Percentiles rank a stretch among this genome's conserved stretches.
Conservation (phyloP, 2,888 invertebrate genomes). For the Nephrotoma guestfalica region DNA sequence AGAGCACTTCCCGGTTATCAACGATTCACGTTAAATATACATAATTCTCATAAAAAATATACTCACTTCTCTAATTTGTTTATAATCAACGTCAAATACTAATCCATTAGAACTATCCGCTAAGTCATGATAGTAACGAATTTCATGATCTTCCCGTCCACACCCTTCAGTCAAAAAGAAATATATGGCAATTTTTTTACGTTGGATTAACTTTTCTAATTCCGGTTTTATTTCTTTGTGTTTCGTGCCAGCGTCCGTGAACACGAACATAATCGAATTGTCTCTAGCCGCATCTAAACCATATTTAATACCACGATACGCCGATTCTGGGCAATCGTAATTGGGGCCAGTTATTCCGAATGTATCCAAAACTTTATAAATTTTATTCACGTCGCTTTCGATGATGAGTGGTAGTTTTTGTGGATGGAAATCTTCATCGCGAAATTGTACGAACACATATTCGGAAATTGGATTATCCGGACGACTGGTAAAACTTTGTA, state of each 20-base stretch:
- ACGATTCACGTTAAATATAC: no score
- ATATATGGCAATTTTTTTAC: neutral
- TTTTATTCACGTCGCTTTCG: neutral
- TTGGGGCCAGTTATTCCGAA: neutral
- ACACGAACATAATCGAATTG: neutral
- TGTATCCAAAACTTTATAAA: neutral
- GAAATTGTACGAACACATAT: constrained; percentile 61
- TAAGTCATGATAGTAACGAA: neutral
- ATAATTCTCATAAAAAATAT: no score
- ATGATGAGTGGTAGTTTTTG: neutral
- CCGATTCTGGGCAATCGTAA: neutral
- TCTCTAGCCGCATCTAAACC: neutral
- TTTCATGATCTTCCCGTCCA: neutral
- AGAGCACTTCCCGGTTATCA: no score
- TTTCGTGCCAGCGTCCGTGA: neutral
- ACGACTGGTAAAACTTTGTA: constrained; percentile 43
- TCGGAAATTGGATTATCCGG: constrained; percentile 50
- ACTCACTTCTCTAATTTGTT: neutral
- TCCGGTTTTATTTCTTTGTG: neutral
- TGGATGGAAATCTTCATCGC: constrained; percentile 33
- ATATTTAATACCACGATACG: neutral
- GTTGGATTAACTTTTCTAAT: neutral
- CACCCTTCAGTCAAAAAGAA: neutral
- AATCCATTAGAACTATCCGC: neutral
- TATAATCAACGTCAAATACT: neutral